A percentile compares a stretch with the other conserved stretches of the same genome.
These are phyloP conservation scores for Drosophila hydei DNA, from an alignment of 1,140 invertebrate genomes.

Conservation along the genomic window DNA sequence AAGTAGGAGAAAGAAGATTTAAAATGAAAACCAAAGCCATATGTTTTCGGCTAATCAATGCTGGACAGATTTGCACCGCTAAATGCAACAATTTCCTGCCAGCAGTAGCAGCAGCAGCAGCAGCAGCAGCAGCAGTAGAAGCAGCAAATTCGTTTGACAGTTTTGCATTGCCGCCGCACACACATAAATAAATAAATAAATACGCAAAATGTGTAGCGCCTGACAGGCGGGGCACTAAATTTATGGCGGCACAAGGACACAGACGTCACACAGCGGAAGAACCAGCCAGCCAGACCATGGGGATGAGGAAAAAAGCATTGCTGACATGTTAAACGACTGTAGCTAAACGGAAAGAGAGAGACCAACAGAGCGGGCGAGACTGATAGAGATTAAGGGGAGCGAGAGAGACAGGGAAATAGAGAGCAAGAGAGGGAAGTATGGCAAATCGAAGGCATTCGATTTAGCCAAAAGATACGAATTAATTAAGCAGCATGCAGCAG, in stretches of 20 bases:
- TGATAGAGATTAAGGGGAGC: constrained; percentile 17
- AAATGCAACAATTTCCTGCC: constrained; percentile 50
- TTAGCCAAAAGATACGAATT: constrained; percentile 78
- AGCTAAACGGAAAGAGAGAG: constrained; percentile 47
- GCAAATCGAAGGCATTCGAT: constrained; percentile 64
- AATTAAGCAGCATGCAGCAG: constrained; percentile 78
- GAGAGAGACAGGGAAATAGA: background rate
- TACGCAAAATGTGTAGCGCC: constrained; percentile 55
- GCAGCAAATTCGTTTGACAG: constrained; percentile 61
- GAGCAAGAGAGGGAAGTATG: background rate
- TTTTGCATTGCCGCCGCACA: constrained; percentile 39
- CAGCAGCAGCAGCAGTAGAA: constrained; percentile 25
- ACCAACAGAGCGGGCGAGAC: background rate
- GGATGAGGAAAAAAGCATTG: constrained; percentile 39
- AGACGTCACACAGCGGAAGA: constrained; percentile 70
- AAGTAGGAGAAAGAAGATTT: constrained; percentile 3
- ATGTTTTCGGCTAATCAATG: constrained; percentile 51
- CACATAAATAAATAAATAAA: constrained; percentile 77
- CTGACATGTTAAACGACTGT: constrained; percentile 79
- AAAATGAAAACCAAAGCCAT: constrained; percentile 22
- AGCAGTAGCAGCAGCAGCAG: constrained; percentile 10
- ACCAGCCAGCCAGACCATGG: constrained; percentile 25
- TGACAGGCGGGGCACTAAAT: constrained; percentile 76
- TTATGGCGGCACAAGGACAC: constrained; percentile 77
- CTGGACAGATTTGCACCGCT: constrained; percentile 51